Evolutionary conservation across 92 coral and sea anemone genomes (phyloP).

Genomic region (Zoanthus gigantus): DNA sequence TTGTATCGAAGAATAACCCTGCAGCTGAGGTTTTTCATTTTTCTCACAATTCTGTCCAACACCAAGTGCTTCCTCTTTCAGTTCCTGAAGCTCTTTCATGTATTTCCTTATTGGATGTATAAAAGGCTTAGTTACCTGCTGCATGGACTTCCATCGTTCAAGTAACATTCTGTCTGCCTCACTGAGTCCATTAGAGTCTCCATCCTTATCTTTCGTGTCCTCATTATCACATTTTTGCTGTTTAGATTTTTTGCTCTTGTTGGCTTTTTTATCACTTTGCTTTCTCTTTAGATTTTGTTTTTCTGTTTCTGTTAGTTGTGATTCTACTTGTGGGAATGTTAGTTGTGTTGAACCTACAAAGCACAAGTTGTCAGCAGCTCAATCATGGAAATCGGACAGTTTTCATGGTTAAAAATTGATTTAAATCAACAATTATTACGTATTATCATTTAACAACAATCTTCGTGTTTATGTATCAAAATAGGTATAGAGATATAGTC

Average conservation of each 20-base stretch:
- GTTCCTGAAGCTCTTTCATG: conserved; percentile 79
- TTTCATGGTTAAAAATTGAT: neutral
- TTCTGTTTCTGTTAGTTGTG: conserved; percentile 62
- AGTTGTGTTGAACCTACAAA: neutral
- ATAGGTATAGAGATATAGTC: too few relatives aligned
- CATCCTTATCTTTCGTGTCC: conserved; percentile 10
- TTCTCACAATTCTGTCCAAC: neutral
- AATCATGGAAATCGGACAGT: neutral
- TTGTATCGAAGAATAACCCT: conserved; percentile 15
- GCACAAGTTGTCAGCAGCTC: neutral
- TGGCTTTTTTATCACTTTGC: conserved; percentile 65
- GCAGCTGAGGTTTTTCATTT: conserved; percentile 18
- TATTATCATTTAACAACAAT: too few relatives aligned
- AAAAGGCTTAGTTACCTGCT: conserved; percentile 91
- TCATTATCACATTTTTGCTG: conserved; percentile 50
- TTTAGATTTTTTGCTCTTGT: conserved; percentile 72
- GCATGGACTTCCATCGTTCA: conserved; percentile 96
- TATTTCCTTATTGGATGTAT: conserved; percentile 96
- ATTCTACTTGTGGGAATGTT: conserved; percentile 32
- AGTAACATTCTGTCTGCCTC: conserved; percentile 87
- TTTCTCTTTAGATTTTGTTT: conserved; percentile 83
- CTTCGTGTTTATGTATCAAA: too few relatives aligned
- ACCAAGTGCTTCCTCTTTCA: conserved; percentile 77
- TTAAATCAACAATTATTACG: neutral
- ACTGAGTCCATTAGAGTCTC: conserved; percentile 66